Base-by-base conservation (phyloP, 2,888 invertebrate species). In the Dermolepida albohirtum region DNA sequence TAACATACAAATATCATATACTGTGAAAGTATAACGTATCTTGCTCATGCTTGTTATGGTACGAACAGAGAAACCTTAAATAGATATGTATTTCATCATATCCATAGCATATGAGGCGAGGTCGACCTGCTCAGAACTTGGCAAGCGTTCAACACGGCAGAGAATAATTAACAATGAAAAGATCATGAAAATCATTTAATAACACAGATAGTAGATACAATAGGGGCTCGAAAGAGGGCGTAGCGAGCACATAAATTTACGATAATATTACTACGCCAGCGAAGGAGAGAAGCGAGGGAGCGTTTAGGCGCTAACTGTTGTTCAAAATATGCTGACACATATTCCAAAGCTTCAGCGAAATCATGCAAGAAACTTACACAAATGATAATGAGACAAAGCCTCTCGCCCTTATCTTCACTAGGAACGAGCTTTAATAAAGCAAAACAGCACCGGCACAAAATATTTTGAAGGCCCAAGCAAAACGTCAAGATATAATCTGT, bases 241-340 rank as follows among this genome's bases (percentile, higher is more conserved):
- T 29, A 47, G 43, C 44, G 40, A 62, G 47, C 14, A 34, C 29
- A 41, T 22, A 34, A 43, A 57, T 43, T 57, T 17, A 39, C 43
- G 22, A 43, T 34, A 34, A 34, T 62, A 62, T 62, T 34, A 34
- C 49, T 47, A 7, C 47, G 29, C 47, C 17, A 11, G 17, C 11
- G 34, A 34, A 16, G 59, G 17, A 62, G 39, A 34, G 59, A 47
- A 27, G 14, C 7, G 29, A 14, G 34, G 44, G 14, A 8, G 17
- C 29, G 34, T 57, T 34, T 57, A 57, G 59, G 49, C 44, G 12
- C 29, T 49, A 62, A 44, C 44, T 44, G 47, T 47, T 62, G 59
- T 62, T 47, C 47, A 62, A 62, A 62, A 62, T 62, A 47, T 62
- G 59, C 59, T 62, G 49, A 62, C 59, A 62, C 47, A 57, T 57